Evolutionary conservation across 2,113 vertebrate genomes (phyloP).

Genomic region (Alaudala cheleensis): DNA sequence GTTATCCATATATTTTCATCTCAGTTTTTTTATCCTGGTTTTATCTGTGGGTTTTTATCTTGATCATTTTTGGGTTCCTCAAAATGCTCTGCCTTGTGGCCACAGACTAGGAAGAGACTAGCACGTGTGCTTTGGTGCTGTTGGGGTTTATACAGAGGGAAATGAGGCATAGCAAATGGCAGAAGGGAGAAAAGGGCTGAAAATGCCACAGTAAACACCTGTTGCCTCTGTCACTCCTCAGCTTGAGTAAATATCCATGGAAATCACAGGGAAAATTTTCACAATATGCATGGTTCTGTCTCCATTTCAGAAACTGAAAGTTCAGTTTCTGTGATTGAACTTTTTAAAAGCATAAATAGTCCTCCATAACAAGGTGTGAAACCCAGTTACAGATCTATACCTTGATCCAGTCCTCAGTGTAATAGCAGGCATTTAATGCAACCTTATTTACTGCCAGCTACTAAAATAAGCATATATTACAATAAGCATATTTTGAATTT

Average conservation of each 20-base stretch:
- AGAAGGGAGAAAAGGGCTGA: not conserved
- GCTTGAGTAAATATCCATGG: not conserved
- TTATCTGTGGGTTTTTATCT: not conserved
- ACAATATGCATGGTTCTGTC: not conserved
- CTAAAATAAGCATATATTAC: not conserved
- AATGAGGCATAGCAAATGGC: not conserved
- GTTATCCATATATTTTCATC: not conserved
- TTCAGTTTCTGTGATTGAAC: not conserved
- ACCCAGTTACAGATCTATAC: not conserved
- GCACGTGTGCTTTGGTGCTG: fast-evolving
- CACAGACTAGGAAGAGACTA: not conserved
- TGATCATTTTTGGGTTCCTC: not conserved
- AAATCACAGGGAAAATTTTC: not conserved
- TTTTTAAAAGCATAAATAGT: not conserved
- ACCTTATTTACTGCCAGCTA: not conserved
- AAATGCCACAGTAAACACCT: not conserved
- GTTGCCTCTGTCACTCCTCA: not conserved
- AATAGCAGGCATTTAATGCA: not conserved
- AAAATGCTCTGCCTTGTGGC: not conserved
- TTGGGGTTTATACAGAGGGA: not conserved
- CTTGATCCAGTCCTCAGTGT: not conserved
- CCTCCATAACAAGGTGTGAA: not conserved
- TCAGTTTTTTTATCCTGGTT: no score
- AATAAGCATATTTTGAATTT: not conserved
- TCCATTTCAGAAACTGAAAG: not conserved